Conservation (phyloP, 1,140 invertebrate species). For the Drosophila trapezifrons region DNA sequence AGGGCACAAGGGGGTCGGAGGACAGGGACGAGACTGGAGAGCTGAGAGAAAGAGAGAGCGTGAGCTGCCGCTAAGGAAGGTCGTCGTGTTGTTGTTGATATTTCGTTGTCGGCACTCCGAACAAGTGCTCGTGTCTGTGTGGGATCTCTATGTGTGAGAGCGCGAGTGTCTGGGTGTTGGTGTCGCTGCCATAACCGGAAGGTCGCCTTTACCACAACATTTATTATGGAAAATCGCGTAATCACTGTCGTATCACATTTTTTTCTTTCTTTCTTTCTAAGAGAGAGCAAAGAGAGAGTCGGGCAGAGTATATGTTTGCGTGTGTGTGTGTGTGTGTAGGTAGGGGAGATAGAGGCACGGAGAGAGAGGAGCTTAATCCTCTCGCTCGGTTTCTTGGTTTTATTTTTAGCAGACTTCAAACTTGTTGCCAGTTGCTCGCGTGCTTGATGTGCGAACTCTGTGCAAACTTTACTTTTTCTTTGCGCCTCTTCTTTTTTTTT, state of each 20-base stretch:
- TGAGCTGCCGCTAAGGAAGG: slow-evolving; percentile 58
- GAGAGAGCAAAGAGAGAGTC: slow-evolving; percentile 24
- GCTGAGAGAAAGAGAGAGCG: slow-evolving; percentile 14
- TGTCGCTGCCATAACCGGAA: slow-evolving; percentile 75
- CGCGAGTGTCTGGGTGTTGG: slow-evolving; percentile 21
- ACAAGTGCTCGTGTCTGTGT: slow-evolving; percentile 57
- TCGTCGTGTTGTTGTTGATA: slow-evolving; percentile 63
- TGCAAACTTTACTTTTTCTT: slow-evolving; percentile 52
- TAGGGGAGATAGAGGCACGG: neutral
- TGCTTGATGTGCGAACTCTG: slow-evolving; percentile 65
- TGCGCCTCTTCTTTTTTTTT: slow-evolving; percentile 14
- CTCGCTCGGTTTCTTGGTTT: slow-evolving; percentile 43
- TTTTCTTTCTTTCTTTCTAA: slow-evolving; percentile 38
- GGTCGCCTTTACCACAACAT: slow-evolving; percentile 82
- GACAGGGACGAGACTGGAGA: slow-evolving; percentile 8
- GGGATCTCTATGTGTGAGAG: slow-evolving; percentile 17
- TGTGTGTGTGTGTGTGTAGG: neutral
- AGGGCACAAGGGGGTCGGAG: neutral
- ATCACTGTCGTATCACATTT: slow-evolving; percentile 81
- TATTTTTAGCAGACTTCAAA: slow-evolving; percentile 79
- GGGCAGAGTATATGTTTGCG: neutral
- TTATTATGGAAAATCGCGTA: slow-evolving; percentile 83
- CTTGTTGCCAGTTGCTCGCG: slow-evolving; percentile 74
- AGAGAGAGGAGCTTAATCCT: slow-evolving; percentile 9
- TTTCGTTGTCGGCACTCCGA: slow-evolving; percentile 67